Evolutionary conservation across 2,888 invertebrate species (phyloP).

Genomic region (Pandemis heparana): DNA sequence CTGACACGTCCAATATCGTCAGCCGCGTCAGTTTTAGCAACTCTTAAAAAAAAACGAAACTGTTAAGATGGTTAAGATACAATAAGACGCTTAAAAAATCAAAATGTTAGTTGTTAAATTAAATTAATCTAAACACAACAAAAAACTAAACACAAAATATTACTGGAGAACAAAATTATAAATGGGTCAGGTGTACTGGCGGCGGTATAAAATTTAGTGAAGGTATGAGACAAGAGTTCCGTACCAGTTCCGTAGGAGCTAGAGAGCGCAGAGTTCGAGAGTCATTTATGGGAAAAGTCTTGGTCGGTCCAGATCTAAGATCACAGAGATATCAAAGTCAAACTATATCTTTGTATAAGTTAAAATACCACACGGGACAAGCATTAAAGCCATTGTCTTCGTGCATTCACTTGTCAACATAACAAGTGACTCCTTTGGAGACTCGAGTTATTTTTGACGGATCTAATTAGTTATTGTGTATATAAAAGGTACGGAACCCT

Average conservation of each 20-base stretch:
- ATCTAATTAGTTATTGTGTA: not conserved
- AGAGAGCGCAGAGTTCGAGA: constrained; percentile 36
- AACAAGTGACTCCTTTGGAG: constrained; percentile 4
- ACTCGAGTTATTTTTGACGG: not conserved
- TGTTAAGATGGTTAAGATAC: constrained; percentile 64
- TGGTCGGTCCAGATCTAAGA: not conserved
- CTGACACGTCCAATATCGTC: constrained; percentile 38
- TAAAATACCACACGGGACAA: constrained; percentile 11
- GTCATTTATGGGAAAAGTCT: constrained; percentile 38
- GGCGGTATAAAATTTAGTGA: constrained; percentile 45
- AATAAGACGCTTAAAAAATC: constrained; percentile 69
- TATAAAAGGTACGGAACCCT: constrained; percentile 41
- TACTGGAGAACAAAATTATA: constrained; percentile 64
- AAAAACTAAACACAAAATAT: constrained; percentile 69
- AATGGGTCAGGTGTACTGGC: constrained; percentile 60
- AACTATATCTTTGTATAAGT: not conserved
- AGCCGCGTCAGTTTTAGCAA: constrained; percentile 27
- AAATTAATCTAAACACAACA: constrained; percentile 78
- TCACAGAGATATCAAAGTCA: not conserved
- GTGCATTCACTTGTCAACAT: not conserved
- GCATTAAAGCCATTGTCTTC: constrained; percentile 12
- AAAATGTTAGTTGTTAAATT: constrained; percentile 74
- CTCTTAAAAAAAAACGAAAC: constrained; percentile 57
- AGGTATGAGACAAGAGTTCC: constrained; percentile 43
- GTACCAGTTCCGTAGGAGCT: constrained; percentile 39